These are phyloP conservation scores for Tachyglossus aculeatus DNA, from an alignment of 2,797 vertebrate genomes.

Conservation along the genomic window DNA sequence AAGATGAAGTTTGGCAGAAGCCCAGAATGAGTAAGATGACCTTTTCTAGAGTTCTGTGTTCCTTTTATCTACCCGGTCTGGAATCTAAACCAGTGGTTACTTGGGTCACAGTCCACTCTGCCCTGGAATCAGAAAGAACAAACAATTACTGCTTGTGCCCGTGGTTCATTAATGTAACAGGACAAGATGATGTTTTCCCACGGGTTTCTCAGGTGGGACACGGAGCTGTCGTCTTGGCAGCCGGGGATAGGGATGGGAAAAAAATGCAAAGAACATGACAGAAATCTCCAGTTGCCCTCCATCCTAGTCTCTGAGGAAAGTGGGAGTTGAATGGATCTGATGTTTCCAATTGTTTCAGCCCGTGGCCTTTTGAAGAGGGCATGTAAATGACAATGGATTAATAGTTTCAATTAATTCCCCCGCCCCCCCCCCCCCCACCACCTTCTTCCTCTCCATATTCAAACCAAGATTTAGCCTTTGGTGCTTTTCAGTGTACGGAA, in stretches of 20 bases:
- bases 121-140: not conserved
- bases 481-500: constrained; percentile 35
- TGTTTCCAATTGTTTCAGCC: constrained; percentile 5
- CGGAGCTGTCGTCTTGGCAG: not conserved
- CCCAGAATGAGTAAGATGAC: constrained; percentile 18
- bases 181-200: constrained; percentile 9
- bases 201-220: not conserved
- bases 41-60: not conserved
- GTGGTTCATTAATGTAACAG: too few relatives aligned
- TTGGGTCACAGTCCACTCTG: not conserved
- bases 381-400: constrained; percentile 62
- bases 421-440: too few relatives aligned
- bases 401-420: constrained; percentile 59
- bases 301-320: not conserved
- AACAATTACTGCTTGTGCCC: not conserved
- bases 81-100: not conserved
- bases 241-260: not conserved
- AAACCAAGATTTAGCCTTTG: constrained; percentile 49
- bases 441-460: too few relatives aligned
- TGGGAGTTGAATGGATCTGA: not conserved
- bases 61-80: not conserved
- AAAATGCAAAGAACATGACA: not conserved
- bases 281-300: not conserved
- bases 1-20: not conserved
- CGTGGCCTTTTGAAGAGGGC: constrained; percentile 29